Percentiles rank a stretch among this genome's conserved stretches.
These are phyloP conservation scores for Scelioninae gen. 2 DNA, from an alignment of 2,888 invertebrate species.

Conservation along the genomic window DNA sequence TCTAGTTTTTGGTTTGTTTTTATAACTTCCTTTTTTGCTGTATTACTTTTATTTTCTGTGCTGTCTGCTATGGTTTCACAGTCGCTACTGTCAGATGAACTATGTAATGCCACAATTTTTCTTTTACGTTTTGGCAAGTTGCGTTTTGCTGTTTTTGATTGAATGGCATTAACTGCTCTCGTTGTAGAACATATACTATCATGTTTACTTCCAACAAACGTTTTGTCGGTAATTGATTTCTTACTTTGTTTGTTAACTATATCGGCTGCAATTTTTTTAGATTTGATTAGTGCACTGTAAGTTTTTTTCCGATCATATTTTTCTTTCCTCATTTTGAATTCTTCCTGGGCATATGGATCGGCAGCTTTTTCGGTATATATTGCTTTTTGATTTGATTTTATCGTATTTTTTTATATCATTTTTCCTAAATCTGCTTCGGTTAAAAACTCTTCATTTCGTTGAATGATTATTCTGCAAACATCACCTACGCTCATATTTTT, in stretches of 20 bases:
- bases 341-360: slow-evolving; percentile 31
- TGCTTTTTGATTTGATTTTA: slow-evolving; percentile 1
- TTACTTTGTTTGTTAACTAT: background rate
- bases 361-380: slow-evolving; percentile 22
- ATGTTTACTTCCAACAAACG: no score
- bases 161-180: no score
- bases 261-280: background rate
- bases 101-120: no score
- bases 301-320: slow-evolving; percentile 26
- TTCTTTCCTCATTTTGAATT: slow-evolving; percentile 18
- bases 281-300: background rate
- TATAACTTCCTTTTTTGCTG: background rate
- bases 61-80: no score
- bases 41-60: no score
- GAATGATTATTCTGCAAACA: slow-evolving; percentile 8
- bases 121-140: no score
- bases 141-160: no score
- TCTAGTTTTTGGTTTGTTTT: no score
- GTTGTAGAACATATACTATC: no score
- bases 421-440: background rate
- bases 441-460: background rate
- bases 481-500: slow-evolving; percentile 3
- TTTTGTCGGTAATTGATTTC: background rate
- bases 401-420: no score
- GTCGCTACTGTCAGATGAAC: no score